These are phyloP conservation scores for Andrena bucephala DNA, from an alignment of 2,888 invertebrate species.

Conservation along the genomic window DNA sequence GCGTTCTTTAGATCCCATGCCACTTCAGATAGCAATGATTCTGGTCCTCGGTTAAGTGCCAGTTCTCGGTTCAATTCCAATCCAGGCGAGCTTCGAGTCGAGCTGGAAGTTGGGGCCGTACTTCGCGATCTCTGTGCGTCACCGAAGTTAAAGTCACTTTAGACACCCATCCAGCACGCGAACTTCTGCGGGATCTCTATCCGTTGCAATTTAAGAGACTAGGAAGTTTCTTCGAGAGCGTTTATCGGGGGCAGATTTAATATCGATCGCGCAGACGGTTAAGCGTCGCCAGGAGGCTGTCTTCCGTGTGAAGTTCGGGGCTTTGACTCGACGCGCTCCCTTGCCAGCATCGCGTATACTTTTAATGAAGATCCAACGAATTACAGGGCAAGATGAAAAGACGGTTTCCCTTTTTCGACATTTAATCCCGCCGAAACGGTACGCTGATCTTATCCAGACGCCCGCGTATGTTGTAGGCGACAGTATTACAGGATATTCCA, in stretches of 20 bases:
- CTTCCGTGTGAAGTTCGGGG: conserved; percentile 1
- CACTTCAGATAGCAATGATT: neutral
- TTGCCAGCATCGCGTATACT: conserved; percentile 11
- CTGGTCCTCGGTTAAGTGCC: no score
- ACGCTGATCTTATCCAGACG: conserved; percentile 5
- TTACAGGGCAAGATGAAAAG: conserved; percentile 15
- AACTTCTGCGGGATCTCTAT: no score
- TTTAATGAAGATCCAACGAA: conserved; percentile 24
- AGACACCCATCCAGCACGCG: neutral
- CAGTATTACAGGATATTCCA: conserved; percentile 44
- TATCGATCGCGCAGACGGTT: neutral
- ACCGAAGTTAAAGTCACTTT: neutral
- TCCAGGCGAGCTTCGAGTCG: no score
- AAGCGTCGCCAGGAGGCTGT: no score
- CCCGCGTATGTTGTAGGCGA: conserved; percentile 20
- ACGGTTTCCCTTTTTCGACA: conserved; percentile 1
- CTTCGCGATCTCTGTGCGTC: no score
- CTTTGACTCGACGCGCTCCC: conserved; percentile 5
- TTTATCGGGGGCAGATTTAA: conserved; percentile 1
- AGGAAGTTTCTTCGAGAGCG: neutral
- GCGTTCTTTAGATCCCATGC: no score
- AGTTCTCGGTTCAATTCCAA: no score
- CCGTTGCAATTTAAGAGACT: conserved; percentile 2
- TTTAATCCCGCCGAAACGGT: conserved; percentile 33
- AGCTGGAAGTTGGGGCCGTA: no score